Conservation (phyloP, 2,888 invertebrate genomes). For the Caenorhabditis japonica region DNA sequence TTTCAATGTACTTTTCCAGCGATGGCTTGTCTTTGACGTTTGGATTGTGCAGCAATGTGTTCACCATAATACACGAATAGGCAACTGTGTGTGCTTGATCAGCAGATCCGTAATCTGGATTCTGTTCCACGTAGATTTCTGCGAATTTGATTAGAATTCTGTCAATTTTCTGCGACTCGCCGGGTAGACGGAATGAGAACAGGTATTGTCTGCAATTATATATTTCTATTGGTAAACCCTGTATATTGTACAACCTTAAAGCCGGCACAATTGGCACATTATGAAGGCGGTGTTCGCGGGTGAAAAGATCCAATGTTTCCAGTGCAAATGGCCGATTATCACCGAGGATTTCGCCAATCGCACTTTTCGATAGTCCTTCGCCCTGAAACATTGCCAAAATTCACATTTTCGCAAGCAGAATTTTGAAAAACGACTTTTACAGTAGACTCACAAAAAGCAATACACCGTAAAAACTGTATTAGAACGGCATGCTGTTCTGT, state of each 20-base stretch:
- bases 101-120: constrained; percentile 51
- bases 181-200: constrained; percentile 63
- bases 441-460: neutral
- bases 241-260: constrained; percentile 30
- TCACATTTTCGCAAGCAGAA: neutral
- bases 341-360: constrained; percentile 64
- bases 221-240: neutral
- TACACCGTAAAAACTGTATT: too few relatives aligned
- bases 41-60: constrained; percentile 66
- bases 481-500: too few relatives aligned
- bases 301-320: constrained; percentile 56
- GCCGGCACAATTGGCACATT: constrained; percentile 62
- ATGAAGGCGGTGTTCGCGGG: constrained; percentile 55
- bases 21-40: constrained; percentile 63
- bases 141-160: constrained; percentile 62
- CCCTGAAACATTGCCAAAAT: constrained; percentile 40
- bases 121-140: constrained; percentile 58
- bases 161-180: constrained; percentile 68
- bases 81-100: constrained; percentile 64
- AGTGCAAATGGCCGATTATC: constrained; percentile 58
- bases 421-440: constrained; percentile 4
- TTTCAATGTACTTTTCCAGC: constrained; percentile 56
- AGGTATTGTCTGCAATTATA: constrained; percentile 14
- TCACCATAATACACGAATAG: constrained; percentile 68
- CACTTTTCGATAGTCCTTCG: constrained; percentile 61